Evolutionary conservation across 1,140 invertebrate genomes (phyloP).

Genomic region (Drosophila tropicalis): DNA sequence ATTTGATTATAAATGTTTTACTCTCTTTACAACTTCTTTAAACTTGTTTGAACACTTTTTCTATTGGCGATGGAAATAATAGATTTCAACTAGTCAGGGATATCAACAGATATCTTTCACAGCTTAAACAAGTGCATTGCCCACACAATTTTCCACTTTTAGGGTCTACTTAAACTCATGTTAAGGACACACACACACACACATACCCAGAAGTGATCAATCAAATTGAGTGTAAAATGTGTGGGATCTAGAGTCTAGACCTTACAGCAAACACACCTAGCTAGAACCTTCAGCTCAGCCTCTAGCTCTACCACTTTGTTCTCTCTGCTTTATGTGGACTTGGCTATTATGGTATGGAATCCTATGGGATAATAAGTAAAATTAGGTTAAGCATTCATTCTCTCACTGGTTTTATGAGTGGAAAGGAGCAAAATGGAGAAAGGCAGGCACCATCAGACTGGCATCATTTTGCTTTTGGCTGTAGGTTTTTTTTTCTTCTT

Average conservation of each 20-base stretch:
- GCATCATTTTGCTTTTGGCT: slow-evolving; percentile 2
- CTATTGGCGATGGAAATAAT: no score
- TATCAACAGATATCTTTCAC: no score
- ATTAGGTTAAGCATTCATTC: slow-evolving; percentile 23
- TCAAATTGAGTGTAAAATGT: no score
- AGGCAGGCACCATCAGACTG: neutral
- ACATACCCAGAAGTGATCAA: neutral
- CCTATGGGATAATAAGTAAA: slow-evolving; percentile 17
- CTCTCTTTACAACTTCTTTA: no score
- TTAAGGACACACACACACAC: no score
- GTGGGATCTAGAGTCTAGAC: slow-evolving; percentile 15
- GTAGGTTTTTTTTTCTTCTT: neutral
- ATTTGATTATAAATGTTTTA: no score
- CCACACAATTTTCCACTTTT: no score
- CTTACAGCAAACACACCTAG: neutral
- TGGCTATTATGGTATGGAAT: neutral
- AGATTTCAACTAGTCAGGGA: no score
- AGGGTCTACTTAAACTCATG: neutral
- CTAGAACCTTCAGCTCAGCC: neutral
- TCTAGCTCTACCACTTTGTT: neutral
- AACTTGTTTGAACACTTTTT: no score
- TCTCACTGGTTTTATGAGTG: slow-evolving; percentile 3
- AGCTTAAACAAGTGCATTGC: no score
- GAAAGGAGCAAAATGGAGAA: neutral
- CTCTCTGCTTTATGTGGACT: neutral